A percentile compares a stretch with the other conserved stretches of the same genome.
phyloP scores from a whole-genome alignment of 2,888 invertebrate genomes.

The Polydrusus tereticollis region DNA sequence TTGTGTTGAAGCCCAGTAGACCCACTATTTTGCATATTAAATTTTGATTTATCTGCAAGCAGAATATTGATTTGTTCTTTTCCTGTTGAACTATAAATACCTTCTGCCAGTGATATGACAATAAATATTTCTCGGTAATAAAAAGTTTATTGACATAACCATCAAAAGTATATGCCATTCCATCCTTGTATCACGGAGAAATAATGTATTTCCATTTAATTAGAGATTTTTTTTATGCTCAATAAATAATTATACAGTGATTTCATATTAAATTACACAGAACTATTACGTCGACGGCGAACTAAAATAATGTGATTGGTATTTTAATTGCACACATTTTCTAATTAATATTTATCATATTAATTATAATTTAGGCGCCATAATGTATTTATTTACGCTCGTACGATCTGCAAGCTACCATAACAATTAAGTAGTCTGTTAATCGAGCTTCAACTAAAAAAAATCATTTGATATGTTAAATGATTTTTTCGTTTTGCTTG shows the following conservation, averaged over 20 bases:
- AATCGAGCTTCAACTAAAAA: conserved; percentile 14
- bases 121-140: neutral
- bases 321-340: conserved; percentile 35
- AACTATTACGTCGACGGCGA: conserved; percentile 17
- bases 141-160: conserved; percentile 7
- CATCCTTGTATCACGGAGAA: too few species aligned
- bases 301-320: conserved; percentile 31
- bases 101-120: neutral
- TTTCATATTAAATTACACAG: conserved; percentile 1
- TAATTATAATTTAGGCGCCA: conserved; percentile 40
- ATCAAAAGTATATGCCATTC: too few species aligned
- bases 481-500: conserved; percentile 14
- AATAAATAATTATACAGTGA: neutral
- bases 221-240: too few species aligned
- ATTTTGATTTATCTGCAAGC: neutral
- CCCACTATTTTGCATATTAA: neutral
- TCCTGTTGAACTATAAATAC: neutral
- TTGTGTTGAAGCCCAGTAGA: neutral
- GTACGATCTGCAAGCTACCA: neutral
- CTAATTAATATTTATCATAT: conserved; percentile 24
- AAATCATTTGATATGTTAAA: conserved; percentile 13
- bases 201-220: too few species aligned
- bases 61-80: neutral
- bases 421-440: conserved; percentile 1
- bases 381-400: conserved; percentile 32